Evolutionary conservation across 64 coral and sea anemone genomes (phyloP).

Genomic region (Stichodactyla helianthus): DNA sequence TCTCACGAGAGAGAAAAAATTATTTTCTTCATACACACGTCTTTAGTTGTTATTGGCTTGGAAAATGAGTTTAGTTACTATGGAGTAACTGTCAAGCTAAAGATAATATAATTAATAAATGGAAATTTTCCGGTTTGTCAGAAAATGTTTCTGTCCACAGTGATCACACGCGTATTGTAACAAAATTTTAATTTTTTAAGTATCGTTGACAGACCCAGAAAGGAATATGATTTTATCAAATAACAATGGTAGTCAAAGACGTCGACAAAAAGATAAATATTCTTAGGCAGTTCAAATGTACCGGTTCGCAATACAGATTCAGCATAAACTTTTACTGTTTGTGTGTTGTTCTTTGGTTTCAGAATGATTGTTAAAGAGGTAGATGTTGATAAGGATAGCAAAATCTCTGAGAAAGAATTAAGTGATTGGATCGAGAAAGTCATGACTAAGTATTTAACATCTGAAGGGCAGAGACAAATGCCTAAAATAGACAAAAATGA

Average conservation of each 20-base stretch:
- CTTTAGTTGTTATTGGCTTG: not conserved
- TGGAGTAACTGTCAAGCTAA: not conserved
- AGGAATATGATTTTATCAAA: too few relatives aligned
- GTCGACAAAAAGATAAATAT: too few relatives aligned
- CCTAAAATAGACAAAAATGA: slow-evolving; percentile 15
- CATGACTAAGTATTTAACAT: not conserved
- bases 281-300: too few relatives aligned
- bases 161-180: not conserved
- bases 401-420: slow-evolving; percentile 27
- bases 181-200: too few relatives aligned
- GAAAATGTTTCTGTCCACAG: not conserved
- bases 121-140: not conserved
- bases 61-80: not conserved
- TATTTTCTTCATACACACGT: not conserved
- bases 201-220: too few relatives aligned
- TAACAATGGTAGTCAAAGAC: too few relatives aligned
- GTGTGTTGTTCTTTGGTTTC: not conserved
- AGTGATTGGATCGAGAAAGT: not conserved
- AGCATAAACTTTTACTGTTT: not conserved
- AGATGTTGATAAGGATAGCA: slow-evolving; percentile 21
- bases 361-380: slow-evolving; percentile 6
- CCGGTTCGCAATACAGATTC: too few relatives aligned
- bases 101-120: too few relatives aligned
- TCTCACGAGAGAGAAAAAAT: too few relatives aligned
- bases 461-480: slow-evolving; percentile 12